Evolutionary conservation across 2,888 invertebrate genomes (phyloP), one percentile per base, ranked within the genome.

Genomic region (Epirrhoe alternata): DNA sequence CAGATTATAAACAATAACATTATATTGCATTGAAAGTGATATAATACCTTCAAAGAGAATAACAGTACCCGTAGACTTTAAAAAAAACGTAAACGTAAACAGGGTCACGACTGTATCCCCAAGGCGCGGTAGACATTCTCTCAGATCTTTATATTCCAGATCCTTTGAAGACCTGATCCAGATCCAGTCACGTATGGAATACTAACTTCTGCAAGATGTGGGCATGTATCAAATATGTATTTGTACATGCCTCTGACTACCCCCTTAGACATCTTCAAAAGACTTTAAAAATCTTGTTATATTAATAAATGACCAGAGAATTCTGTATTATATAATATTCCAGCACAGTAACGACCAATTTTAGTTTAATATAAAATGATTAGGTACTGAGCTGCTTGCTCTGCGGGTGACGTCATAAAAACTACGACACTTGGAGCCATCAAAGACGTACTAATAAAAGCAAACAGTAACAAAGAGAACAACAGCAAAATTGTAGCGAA

Each of bases 381-480:
- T 85, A 82, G 81, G 77, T 82, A 84, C 81, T 76, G 75, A 79
- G 74, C 75, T 77, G 77, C 75, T 77, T 74, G 70, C 74, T 73
- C 75, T 73, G 73, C 76, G 77, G 78, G 81, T 73, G 76, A 74
- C 74, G 78, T 81, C 77, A 81, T 86, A 86, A 88, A 88, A 89
- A 86, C 83, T 81, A 78, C 83, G 83, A 82, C 86, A 86, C 86
- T 85, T 82, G 78, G 76, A 78, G 79, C 85, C 84, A 86, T 87
- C 86, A 87, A 86, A 88, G 83, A 82, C 81, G 75, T 75, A 81
- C 83, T 86, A 88, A 88, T 88, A 88, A 88, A 89, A 86, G 81
- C 80, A 82, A 85, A 84, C 80, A 81, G 79, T 82, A 80, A 84
- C 81, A 81, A 80, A 83, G 83, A 80, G 77, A 81, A 82, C 82